Evolutionary conservation across 2,888 invertebrate species (phyloP).

Genomic region (Nebria brevicollis): DNA sequence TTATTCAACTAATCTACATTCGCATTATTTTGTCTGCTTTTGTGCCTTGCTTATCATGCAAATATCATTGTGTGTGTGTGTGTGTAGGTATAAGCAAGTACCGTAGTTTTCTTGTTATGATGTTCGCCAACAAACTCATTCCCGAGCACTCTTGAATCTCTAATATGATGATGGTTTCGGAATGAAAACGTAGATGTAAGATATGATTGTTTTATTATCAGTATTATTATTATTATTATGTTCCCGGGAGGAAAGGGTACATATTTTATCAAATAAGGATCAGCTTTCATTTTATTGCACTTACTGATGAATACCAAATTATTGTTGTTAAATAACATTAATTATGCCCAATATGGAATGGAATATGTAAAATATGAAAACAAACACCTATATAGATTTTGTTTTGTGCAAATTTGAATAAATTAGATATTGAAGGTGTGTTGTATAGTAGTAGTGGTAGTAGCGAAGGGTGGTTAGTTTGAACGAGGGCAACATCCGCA

Average conservation of each 20-base stretch:
- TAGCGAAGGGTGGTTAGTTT: background rate
- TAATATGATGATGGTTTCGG: background rate
- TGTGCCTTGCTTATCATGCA: slow-evolving; percentile 39
- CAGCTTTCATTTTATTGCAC: background rate
- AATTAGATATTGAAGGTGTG: background rate
- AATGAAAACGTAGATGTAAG: background rate
- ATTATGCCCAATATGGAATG: background rate
- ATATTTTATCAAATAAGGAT: background rate
- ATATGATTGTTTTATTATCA: background rate
- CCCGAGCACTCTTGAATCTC: background rate
- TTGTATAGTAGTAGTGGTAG: background rate
- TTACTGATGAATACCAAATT: background rate
- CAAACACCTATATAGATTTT: background rate
- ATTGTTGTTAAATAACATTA: background rate
- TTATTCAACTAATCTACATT: slow-evolving; percentile 44
- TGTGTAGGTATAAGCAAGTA: background rate
- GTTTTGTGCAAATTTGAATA: background rate
- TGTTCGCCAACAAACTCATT: background rate
- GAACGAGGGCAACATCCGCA: background rate
- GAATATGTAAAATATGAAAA: slow-evolving; percentile 6
- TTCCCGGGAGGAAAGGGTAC: background rate
- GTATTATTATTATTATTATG: background rate
- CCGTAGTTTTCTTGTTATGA: background rate
- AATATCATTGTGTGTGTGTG: slow-evolving; percentile 30
- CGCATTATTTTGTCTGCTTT: slow-evolving; percentile 37